These are phyloP conservation scores for Capricornis sumatraensis DNA, from an alignment of 2,113 vertebrate species.

Conservation along the genomic window DNA sequence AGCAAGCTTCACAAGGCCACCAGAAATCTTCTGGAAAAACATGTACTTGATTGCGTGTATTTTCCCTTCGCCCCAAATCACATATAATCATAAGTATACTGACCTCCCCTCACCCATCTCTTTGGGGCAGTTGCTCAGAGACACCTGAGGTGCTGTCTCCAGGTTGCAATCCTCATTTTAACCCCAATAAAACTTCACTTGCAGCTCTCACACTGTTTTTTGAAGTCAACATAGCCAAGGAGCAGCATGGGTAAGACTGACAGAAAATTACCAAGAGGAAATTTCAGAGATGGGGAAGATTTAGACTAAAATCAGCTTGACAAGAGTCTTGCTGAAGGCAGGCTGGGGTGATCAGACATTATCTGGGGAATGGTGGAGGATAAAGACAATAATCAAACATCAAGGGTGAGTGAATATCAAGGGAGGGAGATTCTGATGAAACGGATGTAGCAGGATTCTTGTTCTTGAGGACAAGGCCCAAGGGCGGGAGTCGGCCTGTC, in stretches of 20 bases:
- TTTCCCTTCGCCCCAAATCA: neutral
- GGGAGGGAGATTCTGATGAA: neutral
- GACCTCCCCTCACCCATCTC: neutral
- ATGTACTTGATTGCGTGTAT: neutral
- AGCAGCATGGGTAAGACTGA: neutral
- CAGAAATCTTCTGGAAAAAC: neutral
- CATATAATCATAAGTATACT: neutral
- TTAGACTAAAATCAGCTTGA: neutral
- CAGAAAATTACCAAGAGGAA: neutral
- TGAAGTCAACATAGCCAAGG: neutral
- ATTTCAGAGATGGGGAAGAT: too few species aligned
- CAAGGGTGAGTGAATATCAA: neutral
- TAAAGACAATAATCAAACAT: neutral
- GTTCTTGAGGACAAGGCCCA: neutral
- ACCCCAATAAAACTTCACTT: neutral
- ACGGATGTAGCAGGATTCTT: neutral
- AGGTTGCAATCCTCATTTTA: neutral
- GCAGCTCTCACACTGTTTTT: neutral
- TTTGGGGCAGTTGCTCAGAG: neutral
- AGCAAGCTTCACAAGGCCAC: neutral
- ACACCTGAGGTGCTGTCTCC: neutral
- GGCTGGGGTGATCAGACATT: neutral
- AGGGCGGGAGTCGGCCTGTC: neutral
- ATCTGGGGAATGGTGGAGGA: neutral
- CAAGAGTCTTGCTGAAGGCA: neutral